Conservation (phyloP, 2,113 vertebrate genomes). For the Bos javanicus region DNA sequence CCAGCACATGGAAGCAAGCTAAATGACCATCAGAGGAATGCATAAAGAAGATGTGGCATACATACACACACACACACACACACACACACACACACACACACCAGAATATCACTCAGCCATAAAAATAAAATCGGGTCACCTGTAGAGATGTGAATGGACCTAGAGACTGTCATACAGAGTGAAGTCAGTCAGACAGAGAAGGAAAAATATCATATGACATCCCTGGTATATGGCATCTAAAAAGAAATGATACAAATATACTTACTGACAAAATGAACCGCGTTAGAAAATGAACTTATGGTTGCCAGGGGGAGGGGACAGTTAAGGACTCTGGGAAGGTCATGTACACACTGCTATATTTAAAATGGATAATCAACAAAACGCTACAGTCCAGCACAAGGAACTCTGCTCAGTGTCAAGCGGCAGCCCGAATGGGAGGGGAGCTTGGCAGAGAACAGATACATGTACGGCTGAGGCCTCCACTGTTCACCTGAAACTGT, state of each 20-base stretch:
- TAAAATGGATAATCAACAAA: not conserved
- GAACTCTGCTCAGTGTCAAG: not conserved
- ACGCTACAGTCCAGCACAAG: rapidly evolving
- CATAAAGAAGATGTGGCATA: not conserved
- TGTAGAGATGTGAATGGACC: not conserved
- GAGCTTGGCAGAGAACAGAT: not conserved
- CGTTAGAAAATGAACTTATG: not conserved
- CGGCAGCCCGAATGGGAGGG: not conserved
- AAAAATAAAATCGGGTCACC: not conserved
- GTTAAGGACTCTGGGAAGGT: not conserved
- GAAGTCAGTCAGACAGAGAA: not conserved
- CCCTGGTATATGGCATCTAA: not conserved
- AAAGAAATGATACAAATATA: not conserved
- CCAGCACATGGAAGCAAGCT: not conserved
- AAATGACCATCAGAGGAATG: not conserved
- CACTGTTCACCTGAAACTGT: not conserved
- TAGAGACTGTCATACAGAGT: not conserved
- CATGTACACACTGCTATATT: not conserved
- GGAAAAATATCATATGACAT: not conserved
- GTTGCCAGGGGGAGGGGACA: not conserved
- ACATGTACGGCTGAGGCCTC: not conserved
- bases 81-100: not conserved
- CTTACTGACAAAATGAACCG: not conserved
- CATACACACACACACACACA: not conserved
- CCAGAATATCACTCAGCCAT: not conserved